Conservation (phyloP, 2,888 invertebrate genomes). For the Mythimna loreyi region DNA sequence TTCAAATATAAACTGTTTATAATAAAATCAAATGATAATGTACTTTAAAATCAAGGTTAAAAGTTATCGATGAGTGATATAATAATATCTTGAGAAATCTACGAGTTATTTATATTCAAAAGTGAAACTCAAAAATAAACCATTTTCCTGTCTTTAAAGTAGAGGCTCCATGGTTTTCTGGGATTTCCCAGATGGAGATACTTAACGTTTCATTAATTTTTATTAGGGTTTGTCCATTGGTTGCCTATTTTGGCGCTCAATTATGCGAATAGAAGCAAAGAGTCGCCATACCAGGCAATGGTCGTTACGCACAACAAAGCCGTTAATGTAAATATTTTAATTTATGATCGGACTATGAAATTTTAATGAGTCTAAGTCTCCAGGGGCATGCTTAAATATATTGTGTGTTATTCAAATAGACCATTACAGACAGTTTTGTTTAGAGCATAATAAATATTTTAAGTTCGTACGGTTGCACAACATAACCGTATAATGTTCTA, state of each 20-base stretch:
- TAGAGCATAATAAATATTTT: constrained; percentile 19
- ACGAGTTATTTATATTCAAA: neutral
- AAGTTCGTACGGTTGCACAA: constrained; percentile 10
- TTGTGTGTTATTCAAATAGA: constrained; percentile 35
- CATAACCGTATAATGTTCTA: constrained; percentile 12
- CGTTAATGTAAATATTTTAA: constrained; percentile 38
- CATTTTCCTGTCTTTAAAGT: neutral
- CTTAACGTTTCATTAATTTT: constrained; percentile 14
- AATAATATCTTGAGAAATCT: neutral
- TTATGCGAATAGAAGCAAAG: constrained; percentile 8
- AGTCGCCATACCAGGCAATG: constrained; percentile 22
- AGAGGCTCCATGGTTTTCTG: neutral
- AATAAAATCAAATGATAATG: neutral
- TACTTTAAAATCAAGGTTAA: neutral
- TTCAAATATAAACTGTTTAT: neutral
- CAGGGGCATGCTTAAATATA: constrained; percentile 2
- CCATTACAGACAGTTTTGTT: constrained; percentile 30
- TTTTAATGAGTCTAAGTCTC: constrained; percentile 32
- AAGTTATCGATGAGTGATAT: neutral
- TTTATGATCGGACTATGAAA: constrained; percentile 23
- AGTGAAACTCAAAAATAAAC: neutral
- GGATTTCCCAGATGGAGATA: constrained; percentile 6
- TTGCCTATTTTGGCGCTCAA: neutral
- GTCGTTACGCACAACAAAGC: constrained; percentile 13
- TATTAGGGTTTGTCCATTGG: constrained; percentile 18